Percentiles rank a stretch among this genome's conserved stretches.
Conservation (phyloP, 2,888 invertebrate species). For the Andrena camellia region DNA sequence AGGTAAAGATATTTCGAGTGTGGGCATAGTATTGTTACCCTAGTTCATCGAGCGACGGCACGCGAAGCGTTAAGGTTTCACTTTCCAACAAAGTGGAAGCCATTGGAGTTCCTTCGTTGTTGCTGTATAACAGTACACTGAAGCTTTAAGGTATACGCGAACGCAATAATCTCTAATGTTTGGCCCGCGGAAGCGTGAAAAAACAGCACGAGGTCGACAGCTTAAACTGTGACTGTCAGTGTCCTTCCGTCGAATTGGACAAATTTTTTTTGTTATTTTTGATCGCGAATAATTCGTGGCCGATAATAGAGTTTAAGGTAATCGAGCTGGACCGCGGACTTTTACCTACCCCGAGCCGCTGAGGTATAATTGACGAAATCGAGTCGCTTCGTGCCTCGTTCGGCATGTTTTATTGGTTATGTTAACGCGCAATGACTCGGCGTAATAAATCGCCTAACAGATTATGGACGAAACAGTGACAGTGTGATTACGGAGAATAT, state of each 20-base stretch:
- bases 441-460: slow-evolving; percentile 42
- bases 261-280: slow-evolving; percentile 4
- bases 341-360: background rate
- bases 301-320: slow-evolving; percentile 11
- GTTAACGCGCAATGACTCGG: slow-evolving; percentile 67
- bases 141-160: slow-evolving; percentile 44
- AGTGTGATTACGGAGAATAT: background rate
- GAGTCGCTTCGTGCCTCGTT: slow-evolving; percentile 11
- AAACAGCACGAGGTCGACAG: background rate
- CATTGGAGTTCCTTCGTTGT: slow-evolving; percentile 54
- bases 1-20: background rate
- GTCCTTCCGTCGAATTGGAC: slow-evolving; percentile 16
- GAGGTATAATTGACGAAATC: background rate
- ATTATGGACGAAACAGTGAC: background rate
- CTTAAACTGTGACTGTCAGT: slow-evolving; percentile 24
- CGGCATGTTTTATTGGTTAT: slow-evolving; percentile 67
- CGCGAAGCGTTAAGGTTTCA: slow-evolving; percentile 15
- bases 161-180: background rate
- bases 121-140: slow-evolving; percentile 30
- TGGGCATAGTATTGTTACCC: background rate
- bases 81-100: slow-evolving; percentile 45
- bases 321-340: background rate
- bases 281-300: background rate
- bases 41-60: background rate
- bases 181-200: background rate